Evolutionary conservation across 2,113 vertebrate species (phyloP).

Genomic region (Sardina pilchardus): DNA sequence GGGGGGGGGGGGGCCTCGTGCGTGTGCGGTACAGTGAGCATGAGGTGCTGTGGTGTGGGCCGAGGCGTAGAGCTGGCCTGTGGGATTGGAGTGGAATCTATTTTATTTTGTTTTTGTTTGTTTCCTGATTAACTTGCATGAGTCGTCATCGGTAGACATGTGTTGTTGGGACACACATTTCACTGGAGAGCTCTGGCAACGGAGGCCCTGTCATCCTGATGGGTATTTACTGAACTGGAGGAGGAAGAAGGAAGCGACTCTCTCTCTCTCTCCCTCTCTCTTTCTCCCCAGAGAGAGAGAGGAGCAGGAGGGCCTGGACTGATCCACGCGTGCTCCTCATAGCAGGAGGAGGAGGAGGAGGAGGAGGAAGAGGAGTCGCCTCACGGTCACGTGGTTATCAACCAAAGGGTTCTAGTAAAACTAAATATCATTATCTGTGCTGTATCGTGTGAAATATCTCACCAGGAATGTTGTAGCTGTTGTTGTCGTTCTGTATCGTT

Average conservation of each 20-base stretch:
- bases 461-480: slow-evolving; percentile 18
- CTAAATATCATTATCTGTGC: background rate
- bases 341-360: background rate
- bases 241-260: background rate
- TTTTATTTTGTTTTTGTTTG: background rate
- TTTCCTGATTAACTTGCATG: slow-evolving; percentile 2
- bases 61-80: background rate
- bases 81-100: background rate
- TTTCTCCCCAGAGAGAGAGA: background rate
- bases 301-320: background rate
- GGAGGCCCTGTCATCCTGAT: background rate
- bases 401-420: background rate
- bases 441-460: slow-evolving; percentile 23
- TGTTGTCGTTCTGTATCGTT: slow-evolving; percentile 31
- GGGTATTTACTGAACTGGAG: background rate
- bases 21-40: background rate
- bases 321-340: background rate
- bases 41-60: background rate
- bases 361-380: background rate
- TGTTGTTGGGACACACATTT: background rate
- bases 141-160: background rate
- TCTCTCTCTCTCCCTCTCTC: background rate
- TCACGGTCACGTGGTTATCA: background rate
- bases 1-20: background rate
- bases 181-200: background rate